These are phyloP conservation scores for Epinephelus fuscoguttatus DNA, from an alignment of 2,113 vertebrate species.

Conservation along the genomic window DNA sequence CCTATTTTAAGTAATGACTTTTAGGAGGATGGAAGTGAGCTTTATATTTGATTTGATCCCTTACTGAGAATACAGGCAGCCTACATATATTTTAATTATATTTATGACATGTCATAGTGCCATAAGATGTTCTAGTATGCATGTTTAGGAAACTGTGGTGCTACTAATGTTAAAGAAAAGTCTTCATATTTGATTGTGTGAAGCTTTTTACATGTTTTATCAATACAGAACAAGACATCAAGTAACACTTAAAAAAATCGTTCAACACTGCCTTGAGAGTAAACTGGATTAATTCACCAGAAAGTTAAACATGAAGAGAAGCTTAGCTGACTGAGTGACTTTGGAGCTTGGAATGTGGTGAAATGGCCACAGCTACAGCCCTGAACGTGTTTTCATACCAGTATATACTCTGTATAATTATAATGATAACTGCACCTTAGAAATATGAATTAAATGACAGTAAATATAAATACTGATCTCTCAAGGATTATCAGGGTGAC, in stretches of 20 bases:
- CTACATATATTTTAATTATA: neutral
- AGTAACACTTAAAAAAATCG: neutral
- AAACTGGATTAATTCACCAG: constrained; percentile 5
- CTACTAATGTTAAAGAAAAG: neutral
- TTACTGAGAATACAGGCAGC: neutral
- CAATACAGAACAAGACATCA: neutral
- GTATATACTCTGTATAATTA: neutral
- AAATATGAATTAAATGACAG: neutral
- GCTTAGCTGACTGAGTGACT: neutral
- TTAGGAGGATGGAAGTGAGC: neutral
- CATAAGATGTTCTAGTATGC: neutral
- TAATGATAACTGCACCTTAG: neutral
- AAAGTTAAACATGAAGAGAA: neutral
- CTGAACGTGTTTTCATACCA: neutral
- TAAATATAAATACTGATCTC: neutral
- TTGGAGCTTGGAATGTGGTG: neutral
- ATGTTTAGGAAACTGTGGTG: neutral
- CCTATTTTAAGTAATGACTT: neutral
- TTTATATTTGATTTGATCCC: neutral
- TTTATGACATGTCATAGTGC: neutral
- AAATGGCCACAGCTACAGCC: neutral
- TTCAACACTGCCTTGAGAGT: neutral
- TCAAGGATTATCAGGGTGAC: neutral
- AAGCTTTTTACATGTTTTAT: neutral
- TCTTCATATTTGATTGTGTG: neutral